Base-by-base conservation (phyloP, 2,797 vertebrate genomes). In the Xiphophorus birchmanni region DNA sequence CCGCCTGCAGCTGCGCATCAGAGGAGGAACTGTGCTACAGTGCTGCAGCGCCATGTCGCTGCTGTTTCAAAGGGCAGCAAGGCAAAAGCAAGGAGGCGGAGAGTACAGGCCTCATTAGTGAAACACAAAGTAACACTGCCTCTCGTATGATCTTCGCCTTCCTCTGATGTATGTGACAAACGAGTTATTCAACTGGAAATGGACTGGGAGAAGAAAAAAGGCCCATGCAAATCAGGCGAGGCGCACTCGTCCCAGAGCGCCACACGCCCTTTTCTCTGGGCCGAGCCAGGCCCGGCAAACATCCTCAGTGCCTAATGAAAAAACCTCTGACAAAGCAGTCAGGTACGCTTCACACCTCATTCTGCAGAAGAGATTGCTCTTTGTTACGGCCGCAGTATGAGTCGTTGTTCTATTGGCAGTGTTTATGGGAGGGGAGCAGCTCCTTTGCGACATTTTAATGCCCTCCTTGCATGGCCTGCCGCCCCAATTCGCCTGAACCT, bases 111-210 rank as follows among this genome's bases (percentile, higher is more conserved):
- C 93, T 95, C 92, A 94, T 95, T 95, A 95, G 93, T 1, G 86
- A 89, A 93, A 94, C 92, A 95, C 93, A 93, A 93, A 95, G 93
- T 90, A 88, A 79, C 90, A 65, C 85, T 56, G 87, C 86, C 92
- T 88, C 86, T 89, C 82, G 82, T 94, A 84, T 95, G 95, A 95
- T 95, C 94, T 95, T 89, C 79, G 80, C 87, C 87, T 90, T 83
- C 88, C 92, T 95, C 93, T 95, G 94, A 95, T 93, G 93, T 95
- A 79, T 82, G 90, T 92, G 92, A 95, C 93, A 95, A 94, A 93
- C 87, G 90, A 88, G 89, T 93, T 92, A 90, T 91, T 92, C 86
- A 8, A 93, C 89, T 94, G 91, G 89, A 94, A 91, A 91, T 79
- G 84, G 89, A 92, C 86, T 77, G 82, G 83, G 87, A 82, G 80